phyloP scores from a whole-genome alignment of 2,888 invertebrate species.

The Sicus ferrugineus region DNA sequence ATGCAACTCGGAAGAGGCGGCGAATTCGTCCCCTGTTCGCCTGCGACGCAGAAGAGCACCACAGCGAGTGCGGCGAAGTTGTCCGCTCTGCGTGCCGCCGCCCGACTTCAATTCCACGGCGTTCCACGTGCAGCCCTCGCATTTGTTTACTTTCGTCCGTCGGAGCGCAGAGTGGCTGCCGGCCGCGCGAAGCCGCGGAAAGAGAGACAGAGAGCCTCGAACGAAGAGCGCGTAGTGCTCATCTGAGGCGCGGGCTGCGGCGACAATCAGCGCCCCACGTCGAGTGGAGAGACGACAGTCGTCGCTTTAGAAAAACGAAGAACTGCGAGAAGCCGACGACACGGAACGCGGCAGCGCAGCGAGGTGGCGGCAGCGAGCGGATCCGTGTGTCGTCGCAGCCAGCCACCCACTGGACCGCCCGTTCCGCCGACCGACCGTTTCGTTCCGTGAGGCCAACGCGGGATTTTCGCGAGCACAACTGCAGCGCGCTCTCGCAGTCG shows the following conservation, averaged over 20 bases:
- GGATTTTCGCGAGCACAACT: background rate
- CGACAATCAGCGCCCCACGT: background rate
- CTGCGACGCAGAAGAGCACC: too few species aligned
- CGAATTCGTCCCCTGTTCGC: too few species aligned
- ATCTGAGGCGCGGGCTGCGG: background rate
- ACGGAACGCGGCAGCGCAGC: too few species aligned
- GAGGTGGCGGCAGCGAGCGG: too few species aligned
- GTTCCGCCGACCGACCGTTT: background rate
- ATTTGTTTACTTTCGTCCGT: conserved; percentile 24
- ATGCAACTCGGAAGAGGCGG: background rate
- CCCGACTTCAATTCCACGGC: conserved; percentile 19
- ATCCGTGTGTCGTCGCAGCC: background rate
- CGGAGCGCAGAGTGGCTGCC: background rate
- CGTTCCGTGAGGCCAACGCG: background rate
- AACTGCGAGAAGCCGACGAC: background rate
- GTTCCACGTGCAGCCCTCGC: background rate
- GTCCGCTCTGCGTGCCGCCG: background rate
- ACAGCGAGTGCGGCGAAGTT: background rate
- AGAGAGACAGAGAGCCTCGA: background rate
- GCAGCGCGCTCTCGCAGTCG: background rate
- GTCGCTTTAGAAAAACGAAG: background rate
- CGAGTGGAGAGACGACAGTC: background rate
- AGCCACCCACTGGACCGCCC: background rate
- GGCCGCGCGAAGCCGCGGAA: background rate
- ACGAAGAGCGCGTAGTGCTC: background rate